Evolutionary conservation across 2,888 invertebrate genomes (phyloP).

Genomic region (Malthinus seriepunctatus): DNA sequence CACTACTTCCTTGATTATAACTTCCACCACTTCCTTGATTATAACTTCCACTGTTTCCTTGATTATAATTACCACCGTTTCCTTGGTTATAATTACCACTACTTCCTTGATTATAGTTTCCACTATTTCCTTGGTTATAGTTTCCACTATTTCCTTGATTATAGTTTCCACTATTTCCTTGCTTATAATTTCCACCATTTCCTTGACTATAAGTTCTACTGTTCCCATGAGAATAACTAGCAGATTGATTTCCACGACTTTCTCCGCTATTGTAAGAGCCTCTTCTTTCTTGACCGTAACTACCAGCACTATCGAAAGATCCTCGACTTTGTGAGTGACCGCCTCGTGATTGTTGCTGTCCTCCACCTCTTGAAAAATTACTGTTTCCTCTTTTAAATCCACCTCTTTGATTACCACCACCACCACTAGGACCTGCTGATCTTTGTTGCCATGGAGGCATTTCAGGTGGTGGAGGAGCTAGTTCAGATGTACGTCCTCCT

Average conservation of each 20-base stretch:
- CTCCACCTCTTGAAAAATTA: conserved; percentile 28
- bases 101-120: conserved; percentile 16
- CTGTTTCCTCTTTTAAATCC: conserved; percentile 35
- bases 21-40: conserved; percentile 28
- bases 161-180: conserved; percentile 22
- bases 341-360: not conserved
- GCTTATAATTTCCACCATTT: too few species aligned
- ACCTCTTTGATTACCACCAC: conserved; percentile 53
- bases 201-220: conserved; percentile 12
- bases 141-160: conserved; percentile 24
- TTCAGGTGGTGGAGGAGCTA: conserved; percentile 92
- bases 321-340: conserved; percentile 17
- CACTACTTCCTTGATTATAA: conserved; percentile 46
- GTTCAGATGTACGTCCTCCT: conserved; percentile 90
- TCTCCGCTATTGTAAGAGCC: too few species aligned
- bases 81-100: conserved; percentile 44
- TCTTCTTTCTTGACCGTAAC: conserved; percentile 26
- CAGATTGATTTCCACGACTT: not conserved
- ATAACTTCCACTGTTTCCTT: conserved; percentile 32
- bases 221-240: not conserved
- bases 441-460: conserved; percentile 94
- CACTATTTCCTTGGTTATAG: too few species aligned
- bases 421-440: conserved; percentile 55
- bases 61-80: conserved; percentile 36
- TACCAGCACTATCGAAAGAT: conserved; percentile 39